Base-by-base conservation (phyloP, 1,140 invertebrate genomes). In the Physella acuta region DNA sequence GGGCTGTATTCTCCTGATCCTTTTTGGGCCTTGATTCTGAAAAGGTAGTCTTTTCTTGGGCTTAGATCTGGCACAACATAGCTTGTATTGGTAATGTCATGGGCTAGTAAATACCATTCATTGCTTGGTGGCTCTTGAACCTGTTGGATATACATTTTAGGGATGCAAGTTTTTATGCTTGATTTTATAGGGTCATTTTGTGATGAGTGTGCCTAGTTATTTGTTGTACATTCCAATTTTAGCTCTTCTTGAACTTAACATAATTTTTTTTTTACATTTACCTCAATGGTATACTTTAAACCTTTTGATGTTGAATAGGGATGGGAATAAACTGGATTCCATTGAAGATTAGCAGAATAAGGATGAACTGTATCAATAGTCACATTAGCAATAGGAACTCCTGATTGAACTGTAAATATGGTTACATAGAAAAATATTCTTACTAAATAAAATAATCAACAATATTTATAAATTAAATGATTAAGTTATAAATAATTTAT, bases 21-120 rank as follows among this genome's bases (percentile, higher is more conserved):
- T 86, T 98, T 98, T 82, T 98, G 95, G 26, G 97, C 97, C 4
- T 77, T 72, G 36, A 83, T 76, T 44, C 81, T 64, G 70, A 81
- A 83, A 56, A 76, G 53, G 65, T 81, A 83, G 58, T 79, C 79
- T 68, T 78, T 78, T 20, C 71, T 61, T 0, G 81, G 79, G 49
- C 75, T 74, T 33, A 83, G 72, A 31, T 81, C 76, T 8, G 68
- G 75, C 2, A 83, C 71, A 0, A 66, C 67, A 65, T 76, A 78
- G 49, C 76, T 71, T 16, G 75, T 75, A 49, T 62, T 71, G 14
- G 49, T 74, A 11, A 85, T 64, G 70, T 79, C 78, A 24, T 61
- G 72, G 26, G 77, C 80, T 31, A 84, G 61, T 17, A 78, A 70
- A 33, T 72, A 71, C 82, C 82, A 85, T 33, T 78, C 73, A 56